Conservation (phyloP, 2,888 invertebrate genomes). For the Sinotaia quadrata region DNA sequence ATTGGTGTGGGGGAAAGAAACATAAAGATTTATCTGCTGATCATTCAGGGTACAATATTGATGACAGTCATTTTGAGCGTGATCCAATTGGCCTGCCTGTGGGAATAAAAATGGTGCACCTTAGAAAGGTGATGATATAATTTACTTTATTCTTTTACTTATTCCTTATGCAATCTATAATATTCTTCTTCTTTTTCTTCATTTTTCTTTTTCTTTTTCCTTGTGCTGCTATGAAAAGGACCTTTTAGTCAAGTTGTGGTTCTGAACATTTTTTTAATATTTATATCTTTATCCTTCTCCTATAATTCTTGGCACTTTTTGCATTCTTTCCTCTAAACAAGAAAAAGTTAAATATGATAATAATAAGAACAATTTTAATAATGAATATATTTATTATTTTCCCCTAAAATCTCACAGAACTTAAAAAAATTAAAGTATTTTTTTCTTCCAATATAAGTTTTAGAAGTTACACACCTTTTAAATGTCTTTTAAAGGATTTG, state of each 20-base stretch:
- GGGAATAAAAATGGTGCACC: slow-evolving; percentile 21
- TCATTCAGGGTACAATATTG: too few relatives aligned
- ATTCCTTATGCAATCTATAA: background rate
- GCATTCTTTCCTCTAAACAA: too few relatives aligned
- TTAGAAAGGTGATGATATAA: slow-evolving; percentile 14
- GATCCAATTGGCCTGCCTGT: slow-evolving; percentile 16
- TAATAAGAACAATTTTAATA: too few relatives aligned
- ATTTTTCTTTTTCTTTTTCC: background rate
- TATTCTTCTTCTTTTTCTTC: background rate
- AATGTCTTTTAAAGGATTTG: background rate
- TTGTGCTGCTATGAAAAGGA: background rate
- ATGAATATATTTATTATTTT: too few relatives aligned
- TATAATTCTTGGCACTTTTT: too few relatives aligned
- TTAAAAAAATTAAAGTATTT: background rate
- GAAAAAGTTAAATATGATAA: too few relatives aligned
- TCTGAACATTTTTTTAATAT: background rate
- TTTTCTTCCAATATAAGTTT: background rate
- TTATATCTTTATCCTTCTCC: background rate
- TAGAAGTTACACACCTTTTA: background rate
- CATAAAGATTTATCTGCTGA: background rate
- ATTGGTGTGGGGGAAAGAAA: slow-evolving; percentile 28
- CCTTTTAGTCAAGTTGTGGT: too few relatives aligned
- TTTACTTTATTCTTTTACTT: background rate
- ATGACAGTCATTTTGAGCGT: slow-evolving; percentile 1
- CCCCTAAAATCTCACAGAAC: too few relatives aligned